Base-by-base conservation (phyloP, 2,113 vertebrate genomes). In the Hypocryptadius cinnamomeus region DNA sequence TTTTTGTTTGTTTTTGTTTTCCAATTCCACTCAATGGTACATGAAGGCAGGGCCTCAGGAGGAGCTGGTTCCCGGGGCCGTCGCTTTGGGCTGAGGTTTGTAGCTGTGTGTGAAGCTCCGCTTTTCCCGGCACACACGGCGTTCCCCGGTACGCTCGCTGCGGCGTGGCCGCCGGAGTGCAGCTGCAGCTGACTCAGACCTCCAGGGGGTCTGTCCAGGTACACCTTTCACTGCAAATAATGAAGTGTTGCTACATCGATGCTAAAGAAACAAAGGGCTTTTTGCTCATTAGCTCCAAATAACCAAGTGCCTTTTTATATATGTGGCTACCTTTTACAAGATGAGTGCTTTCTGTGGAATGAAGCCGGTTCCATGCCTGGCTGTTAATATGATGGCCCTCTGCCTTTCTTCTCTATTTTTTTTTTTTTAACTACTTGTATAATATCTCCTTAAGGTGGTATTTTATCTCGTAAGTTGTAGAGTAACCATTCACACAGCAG, bases 381-480 rank as follows among this genome's bases (percentile, higher is more conserved):
- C 42, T 93, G 91, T 91, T 88, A 73, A 92, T 92, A 94, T 0
- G 8, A 95, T 92, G 93, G 94, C 95, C 94, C 90, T 88, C 91
- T 95, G 96, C 96, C 95, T 96, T 71, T 68, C 15, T 69, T 80
- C 24, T 65, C 31, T 85, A 45, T 89, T 70, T 80, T 66, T 81
- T 66, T 81, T 91, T 95, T 96, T 95, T 91, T 18, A 95, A 95
- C 91, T 95, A 87, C 95, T 96, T 96, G 94, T 96, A 91, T 96
- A 93, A 95, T 96, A 96, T 94, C 94, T 96, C 94, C 95, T 93
- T 84, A 85, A 87, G 94, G 95, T 86, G 96, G 87, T 96, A 96
- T 94, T 96, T 92, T 96, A 94, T 96, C 95, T 92, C 79, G 0
- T 95, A 94, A 96, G 87, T 85, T 94, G 83, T 96, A 96, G 96